Evolutionary conservation across 2,888 invertebrate genomes (phyloP).

Genomic region (Brachyptera risi): DNA sequence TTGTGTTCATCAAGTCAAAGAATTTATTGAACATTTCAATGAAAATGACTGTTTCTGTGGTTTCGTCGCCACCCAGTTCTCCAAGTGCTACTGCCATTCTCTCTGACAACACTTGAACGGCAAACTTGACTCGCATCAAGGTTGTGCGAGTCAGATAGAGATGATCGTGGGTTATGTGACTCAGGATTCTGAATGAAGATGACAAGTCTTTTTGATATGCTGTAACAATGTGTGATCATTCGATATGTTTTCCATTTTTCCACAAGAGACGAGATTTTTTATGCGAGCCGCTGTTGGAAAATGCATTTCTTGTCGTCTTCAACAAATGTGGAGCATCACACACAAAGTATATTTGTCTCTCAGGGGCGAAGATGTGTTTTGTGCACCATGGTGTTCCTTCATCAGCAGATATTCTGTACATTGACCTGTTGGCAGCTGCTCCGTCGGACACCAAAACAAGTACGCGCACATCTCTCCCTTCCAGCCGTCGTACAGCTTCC

Average conservation of each 20-base stretch:
- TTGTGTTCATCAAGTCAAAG: neutral
- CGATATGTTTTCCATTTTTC: conserved; percentile 2
- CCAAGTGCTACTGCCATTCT: neutral
- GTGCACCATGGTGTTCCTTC: neutral
- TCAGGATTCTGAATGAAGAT: conserved; percentile 1
- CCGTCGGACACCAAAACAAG: neutral
- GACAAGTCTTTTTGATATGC: neutral
- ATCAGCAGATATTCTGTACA: neutral
- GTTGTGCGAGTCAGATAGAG: conserved; percentile 2
- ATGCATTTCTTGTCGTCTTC: neutral
- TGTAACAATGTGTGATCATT: neutral
- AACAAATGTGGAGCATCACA: conserved; percentile 1
- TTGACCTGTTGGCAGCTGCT: neutral
- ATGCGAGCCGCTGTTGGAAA: conserved; percentile 6
- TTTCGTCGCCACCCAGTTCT: neutral
- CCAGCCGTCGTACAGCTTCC: neutral
- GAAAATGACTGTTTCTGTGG: neutral
- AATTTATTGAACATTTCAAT: conserved; percentile 13
- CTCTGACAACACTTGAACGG: conserved; percentile 7
- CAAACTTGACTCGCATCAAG: neutral
- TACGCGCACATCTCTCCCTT: neutral
- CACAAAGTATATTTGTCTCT: neutral
- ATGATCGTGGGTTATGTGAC: neutral
- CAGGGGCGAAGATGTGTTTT: neutral
- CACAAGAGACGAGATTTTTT: neutral